Percentiles rank a stretch among this genome's conserved stretches.
These are phyloP conservation scores for Nemopilema nomurai DNA, from an alignment of 30 jellyfish, hydroid and myxozoan species.

Conservation along the genomic window DNA sequence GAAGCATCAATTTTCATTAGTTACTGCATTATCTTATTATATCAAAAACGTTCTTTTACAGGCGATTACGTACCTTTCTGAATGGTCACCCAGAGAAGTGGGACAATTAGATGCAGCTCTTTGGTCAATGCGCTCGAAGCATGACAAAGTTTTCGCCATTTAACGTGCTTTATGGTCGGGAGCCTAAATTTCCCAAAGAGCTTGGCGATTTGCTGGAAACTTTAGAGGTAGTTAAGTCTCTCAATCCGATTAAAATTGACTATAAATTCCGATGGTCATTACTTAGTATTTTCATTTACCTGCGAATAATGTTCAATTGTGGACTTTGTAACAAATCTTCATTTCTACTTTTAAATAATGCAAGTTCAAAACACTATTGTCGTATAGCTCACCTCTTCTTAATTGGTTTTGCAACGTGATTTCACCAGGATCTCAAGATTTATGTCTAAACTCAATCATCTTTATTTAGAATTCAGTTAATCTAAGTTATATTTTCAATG, in stretches of 20 bases:
- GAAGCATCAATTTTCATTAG: background rate
- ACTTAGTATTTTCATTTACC: background rate
- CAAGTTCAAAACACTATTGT: background rate
- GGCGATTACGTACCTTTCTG: background rate
- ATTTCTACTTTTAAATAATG: background rate
- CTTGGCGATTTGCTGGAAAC: background rate
- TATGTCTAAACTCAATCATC: background rate
- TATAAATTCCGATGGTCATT: background rate
- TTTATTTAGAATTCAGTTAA: background rate
- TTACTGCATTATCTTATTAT: background rate
- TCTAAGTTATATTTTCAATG: background rate
- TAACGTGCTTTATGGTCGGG: constrained; percentile 3
- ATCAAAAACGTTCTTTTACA: background rate
- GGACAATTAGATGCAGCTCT: constrained; percentile 10
- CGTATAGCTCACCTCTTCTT: background rate
- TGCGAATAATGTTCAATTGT: background rate
- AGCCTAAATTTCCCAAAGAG: background rate
- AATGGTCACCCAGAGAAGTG: background rate
- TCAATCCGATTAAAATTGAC: no score
- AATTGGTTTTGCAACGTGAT: background rate
- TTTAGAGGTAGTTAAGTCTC: background rate
- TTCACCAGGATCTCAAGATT: background rate
- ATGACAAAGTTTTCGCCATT: constrained; percentile 14
- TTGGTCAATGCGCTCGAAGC: constrained; percentile 5
- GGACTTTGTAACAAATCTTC: background rate